Evolutionary conservation across 2,888 invertebrate species (phyloP).

Genomic region (Amiota minor): DNA sequence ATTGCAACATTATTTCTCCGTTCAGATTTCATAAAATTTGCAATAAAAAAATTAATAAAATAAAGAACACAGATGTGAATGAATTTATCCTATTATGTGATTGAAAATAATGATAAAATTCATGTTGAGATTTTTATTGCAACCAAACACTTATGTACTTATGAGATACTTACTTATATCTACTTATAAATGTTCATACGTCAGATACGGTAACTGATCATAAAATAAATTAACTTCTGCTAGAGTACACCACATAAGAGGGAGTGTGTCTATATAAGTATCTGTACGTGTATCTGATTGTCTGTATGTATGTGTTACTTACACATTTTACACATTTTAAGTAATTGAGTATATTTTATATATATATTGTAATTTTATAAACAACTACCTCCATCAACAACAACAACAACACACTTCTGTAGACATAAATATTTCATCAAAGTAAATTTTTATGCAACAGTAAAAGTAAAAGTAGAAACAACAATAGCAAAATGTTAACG

Average conservation of each 20-base stretch:
- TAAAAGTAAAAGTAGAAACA: too few relatives aligned
- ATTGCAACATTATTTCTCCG: too few relatives aligned
- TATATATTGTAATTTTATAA: too few relatives aligned
- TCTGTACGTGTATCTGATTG: neutral
- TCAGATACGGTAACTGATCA: too few relatives aligned
- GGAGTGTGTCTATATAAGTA: neutral
- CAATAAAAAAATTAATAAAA: too few relatives aligned
- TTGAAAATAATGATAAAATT: constrained; percentile 18
- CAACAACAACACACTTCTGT: neutral
- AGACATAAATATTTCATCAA: too few relatives aligned
- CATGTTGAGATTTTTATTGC: neutral
- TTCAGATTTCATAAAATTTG: too few relatives aligned
- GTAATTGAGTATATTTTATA: too few relatives aligned
- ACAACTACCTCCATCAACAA: neutral
- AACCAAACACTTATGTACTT: neutral
- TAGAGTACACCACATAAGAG: neutral
- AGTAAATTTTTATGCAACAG: too few relatives aligned
- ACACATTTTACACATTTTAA: neutral
- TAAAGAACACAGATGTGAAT: neutral
- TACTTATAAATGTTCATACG: neutral
- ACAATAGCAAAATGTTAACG: too few relatives aligned
- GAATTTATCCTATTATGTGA: neutral
- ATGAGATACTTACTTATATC: neutral
- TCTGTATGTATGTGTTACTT: neutral
- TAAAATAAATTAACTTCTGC: too few relatives aligned